Conservation (phyloP, 1,140 invertebrate genomes). For the Pseudomyrmex cubaensis region DNA sequence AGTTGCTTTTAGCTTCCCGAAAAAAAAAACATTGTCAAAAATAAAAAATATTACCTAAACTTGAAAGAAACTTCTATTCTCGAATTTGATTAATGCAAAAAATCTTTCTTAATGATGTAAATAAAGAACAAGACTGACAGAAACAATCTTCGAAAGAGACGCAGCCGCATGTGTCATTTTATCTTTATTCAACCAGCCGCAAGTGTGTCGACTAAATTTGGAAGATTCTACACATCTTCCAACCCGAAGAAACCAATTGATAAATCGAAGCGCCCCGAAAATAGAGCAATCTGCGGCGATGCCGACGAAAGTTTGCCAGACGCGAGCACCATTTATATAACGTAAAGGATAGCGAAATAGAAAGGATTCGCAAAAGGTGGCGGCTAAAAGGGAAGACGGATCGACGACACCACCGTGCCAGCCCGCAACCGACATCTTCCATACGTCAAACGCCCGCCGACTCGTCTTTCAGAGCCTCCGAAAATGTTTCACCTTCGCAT, state of each 20-base stretch:
- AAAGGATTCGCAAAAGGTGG: slow-evolving; percentile 77
- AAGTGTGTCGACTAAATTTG: slow-evolving; percentile 36
- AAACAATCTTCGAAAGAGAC: neutral
- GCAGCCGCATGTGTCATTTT: neutral
- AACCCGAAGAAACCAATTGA: slow-evolving; percentile 74
- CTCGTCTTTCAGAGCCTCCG: slow-evolving; percentile 59
- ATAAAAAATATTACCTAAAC: neutral
- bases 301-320: slow-evolving; percentile 67
- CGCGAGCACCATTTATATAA: slow-evolving; percentile 80
- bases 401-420: slow-evolving; percentile 80
- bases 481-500: slow-evolving; percentile 51
- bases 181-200: slow-evolving; percentile 10
- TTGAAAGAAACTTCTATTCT: neutral
- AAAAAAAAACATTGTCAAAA: neutral
- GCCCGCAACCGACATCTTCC: slow-evolving; percentile 75
- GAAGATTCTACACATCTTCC: slow-evolving; percentile 38
- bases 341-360: slow-evolving; percentile 75
- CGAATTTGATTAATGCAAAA: neutral
- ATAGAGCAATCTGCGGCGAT: slow-evolving; percentile 69
- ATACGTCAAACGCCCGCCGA: slow-evolving; percentile 79
- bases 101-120: neutral
- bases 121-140: neutral
- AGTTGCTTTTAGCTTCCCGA: too few species aligned
- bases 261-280: slow-evolving; percentile 77
- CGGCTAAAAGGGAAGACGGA: slow-evolving; percentile 80